Evolutionary conservation across 2,888 invertebrate genomes (phyloP), one percentile per base, ranked within the genome.

Genomic region (Mantis religiosa): DNA sequence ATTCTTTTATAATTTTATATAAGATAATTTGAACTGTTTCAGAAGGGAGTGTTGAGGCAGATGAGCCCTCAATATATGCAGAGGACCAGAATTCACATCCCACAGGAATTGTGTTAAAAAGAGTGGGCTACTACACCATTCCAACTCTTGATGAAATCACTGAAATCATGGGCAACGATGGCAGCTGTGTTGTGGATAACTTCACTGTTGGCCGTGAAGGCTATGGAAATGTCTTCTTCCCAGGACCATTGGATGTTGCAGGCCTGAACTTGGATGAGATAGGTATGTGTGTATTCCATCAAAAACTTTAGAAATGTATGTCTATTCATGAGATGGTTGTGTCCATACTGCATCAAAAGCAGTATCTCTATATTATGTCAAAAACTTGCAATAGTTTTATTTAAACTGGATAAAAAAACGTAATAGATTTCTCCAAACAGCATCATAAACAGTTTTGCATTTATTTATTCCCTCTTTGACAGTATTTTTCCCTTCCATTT

Each of bases 81-180:
- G 89, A 90, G 83, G 92, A 92, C 71, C 91, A 91, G 89, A 93
- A 94, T 3, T 94, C 95, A 0, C 96, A 97, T 92, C 96, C 97
- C 0, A 95, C 97, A 0, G 97, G 98, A 2, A 96, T 99, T 9
- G 95, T 95, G 12, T 93, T 98, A 83, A 95, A 95, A 0, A 94
- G 98, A 0, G 95, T 94, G 0, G 99, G 98, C 9, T 99, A 99
- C 93, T 99, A 98, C 93, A 98, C 98, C 0, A 96, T 98, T 90
- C 99, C 99, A 0, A 93, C 96, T 0, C 92, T 98, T 89, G 97
- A 98, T 83, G 97, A 98, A 91, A 94, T 99, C 91, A 95, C 95
- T 91, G 95, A 94, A 0, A 96, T 96, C 92, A 94, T 97, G 83
- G 94, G 95, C 0, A 95, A 96, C 8, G 96, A 97, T 92, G 97